Percentiles rank a stretch among this genome's conserved stretches.
These are phyloP conservation scores for Meta bourneti DNA, from an alignment of 2,888 invertebrate genomes.

Conservation along the genomic window DNA sequence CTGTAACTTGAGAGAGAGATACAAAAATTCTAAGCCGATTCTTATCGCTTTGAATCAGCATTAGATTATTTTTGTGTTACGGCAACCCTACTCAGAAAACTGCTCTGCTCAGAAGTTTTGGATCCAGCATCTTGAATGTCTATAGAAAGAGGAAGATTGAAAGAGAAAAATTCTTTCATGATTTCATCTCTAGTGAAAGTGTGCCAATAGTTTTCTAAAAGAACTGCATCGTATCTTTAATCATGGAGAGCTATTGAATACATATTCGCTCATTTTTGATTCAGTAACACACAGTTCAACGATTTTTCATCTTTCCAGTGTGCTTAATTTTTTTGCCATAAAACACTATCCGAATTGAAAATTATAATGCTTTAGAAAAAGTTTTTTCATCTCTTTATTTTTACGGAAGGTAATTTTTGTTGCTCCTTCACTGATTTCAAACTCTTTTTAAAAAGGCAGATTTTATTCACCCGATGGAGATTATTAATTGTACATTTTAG, in stretches of 20 bases:
- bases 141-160: background rate
- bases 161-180: background rate
- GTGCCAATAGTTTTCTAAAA: slow-evolving; percentile 33
- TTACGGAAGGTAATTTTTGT: too few relatives aligned
- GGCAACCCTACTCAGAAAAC: slow-evolving; percentile 45
- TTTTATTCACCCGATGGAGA: too few relatives aligned
- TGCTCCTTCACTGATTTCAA: too few relatives aligned
- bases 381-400: too few relatives aligned
- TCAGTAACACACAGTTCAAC: background rate
- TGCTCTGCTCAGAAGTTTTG: slow-evolving; percentile 17
- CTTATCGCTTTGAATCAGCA: background rate
- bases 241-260: slow-evolving; percentile 7
- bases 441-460: too few relatives aligned
- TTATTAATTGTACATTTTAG: too few relatives aligned
- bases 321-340: too few relatives aligned
- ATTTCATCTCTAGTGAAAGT: slow-evolving; percentile 16
- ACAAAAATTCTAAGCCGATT: too few relatives aligned
- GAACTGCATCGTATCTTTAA: slow-evolving; percentile 10
- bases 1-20: too few relatives aligned
- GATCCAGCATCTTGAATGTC: slow-evolving; percentile 37
- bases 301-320: background rate
- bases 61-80: background rate
- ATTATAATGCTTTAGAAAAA: too few relatives aligned
- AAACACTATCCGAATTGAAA: too few relatives aligned
- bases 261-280: slow-evolving; percentile 29